phyloP scores from a whole-genome alignment of 2,888 invertebrate species.

The Tenthredo livida region DNA sequence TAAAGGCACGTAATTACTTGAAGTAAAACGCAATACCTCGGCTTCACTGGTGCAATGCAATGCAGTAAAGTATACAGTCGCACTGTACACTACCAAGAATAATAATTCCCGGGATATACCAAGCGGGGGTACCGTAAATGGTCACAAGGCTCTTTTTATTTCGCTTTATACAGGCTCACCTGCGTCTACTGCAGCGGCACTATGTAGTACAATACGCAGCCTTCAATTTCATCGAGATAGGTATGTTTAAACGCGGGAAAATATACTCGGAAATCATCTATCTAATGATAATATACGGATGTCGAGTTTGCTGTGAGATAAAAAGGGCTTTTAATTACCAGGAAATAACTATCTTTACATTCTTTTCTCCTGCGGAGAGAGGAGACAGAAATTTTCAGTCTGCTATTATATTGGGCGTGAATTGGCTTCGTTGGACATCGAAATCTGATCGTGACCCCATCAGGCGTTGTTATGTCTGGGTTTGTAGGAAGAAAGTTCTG shows the following conservation, averaged over 20 bases:
- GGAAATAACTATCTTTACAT: too few relatives aligned
- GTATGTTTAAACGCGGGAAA: background rate
- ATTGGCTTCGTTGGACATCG: background rate
- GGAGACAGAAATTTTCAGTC: too few relatives aligned
- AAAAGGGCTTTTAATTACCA: too few relatives aligned
- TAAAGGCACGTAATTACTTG: conserved; percentile 32
- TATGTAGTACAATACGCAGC: background rate
- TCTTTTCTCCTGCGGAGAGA: too few relatives aligned
- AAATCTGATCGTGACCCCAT: background rate
- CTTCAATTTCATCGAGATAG: background rate
- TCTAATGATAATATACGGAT: background rate
- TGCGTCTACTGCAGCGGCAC: background rate
- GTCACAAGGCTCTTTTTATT: conserved; percentile 14
- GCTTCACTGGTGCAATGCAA: background rate
- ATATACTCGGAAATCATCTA: background rate
- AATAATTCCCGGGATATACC: conserved; percentile 30
- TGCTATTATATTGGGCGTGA: background rate
- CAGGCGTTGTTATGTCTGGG: background rate
- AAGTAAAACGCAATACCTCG: background rate
- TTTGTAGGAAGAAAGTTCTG: background rate
- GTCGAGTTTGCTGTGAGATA: background rate
- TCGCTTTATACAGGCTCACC: conserved; percentile 1
- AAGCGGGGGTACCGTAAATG: conserved; percentile 10
- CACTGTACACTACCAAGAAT: conserved; percentile 14
- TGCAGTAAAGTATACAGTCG: conserved; percentile 5